Conservation (phyloP, 2,888 invertebrate species). For the Buathra laborator region DNA sequence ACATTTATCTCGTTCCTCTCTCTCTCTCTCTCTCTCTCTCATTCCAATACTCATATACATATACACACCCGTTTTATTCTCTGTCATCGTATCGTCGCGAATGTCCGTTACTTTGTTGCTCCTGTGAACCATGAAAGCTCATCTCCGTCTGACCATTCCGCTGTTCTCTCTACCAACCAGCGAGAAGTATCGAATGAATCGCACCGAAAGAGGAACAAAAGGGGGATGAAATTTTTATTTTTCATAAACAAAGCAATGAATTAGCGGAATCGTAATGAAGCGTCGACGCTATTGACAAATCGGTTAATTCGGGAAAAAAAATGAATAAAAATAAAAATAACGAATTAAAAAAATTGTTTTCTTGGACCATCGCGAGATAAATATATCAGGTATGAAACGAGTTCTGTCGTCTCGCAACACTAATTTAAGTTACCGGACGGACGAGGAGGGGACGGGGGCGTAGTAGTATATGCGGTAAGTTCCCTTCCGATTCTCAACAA, state of each 20-base stretch:
- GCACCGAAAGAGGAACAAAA: too few relatives aligned
- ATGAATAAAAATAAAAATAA: neutral
- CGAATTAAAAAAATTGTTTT: neutral
- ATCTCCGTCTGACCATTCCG: slow-evolving; percentile 8
- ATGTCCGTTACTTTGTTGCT: slow-evolving; percentile 35
- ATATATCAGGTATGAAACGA: neutral
- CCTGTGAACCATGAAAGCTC: slow-evolving; percentile 7
- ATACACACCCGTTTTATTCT: slow-evolving; percentile 10
- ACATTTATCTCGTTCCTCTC: too few relatives aligned
- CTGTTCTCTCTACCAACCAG: too few relatives aligned
- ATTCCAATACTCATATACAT: neutral
- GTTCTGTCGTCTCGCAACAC: neutral
- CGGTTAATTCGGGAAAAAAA: too few relatives aligned
- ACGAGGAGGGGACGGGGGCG: neutral
- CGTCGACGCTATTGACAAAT: slow-evolving; percentile 4
- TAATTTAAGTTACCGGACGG: neutral
- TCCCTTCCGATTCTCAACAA: slow-evolving; percentile 48
- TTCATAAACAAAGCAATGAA: slow-evolving; percentile 11
- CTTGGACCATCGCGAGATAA: neutral
- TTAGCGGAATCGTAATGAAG: slow-evolving; percentile 23
- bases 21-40: neutral
- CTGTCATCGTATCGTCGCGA: slow-evolving; percentile 38
- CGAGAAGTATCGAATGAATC: too few relatives aligned
- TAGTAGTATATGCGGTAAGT: slow-evolving; percentile 37
- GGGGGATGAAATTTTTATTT: neutral